Percentiles rank a stretch among this genome's conserved stretches.
These are phyloP conservation scores for Smutsia gigantea DNA, from an alignment of 2,797 vertebrate species.

Conservation along the genomic window DNA sequence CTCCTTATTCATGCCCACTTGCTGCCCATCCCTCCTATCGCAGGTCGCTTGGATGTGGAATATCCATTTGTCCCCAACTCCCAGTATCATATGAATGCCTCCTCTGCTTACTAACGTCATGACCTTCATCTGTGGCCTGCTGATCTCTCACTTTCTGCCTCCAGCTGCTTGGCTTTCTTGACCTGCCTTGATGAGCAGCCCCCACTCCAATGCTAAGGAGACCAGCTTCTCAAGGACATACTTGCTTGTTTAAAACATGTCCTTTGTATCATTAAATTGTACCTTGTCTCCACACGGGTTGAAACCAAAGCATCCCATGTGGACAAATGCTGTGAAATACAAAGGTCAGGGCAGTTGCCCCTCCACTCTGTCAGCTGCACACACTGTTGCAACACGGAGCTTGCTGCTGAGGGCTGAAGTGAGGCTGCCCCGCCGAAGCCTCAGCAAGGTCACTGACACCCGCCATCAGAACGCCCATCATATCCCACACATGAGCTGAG, in stretches of 20 bases:
- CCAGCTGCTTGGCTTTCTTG: neutral
- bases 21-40: neutral
- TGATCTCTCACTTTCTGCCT: neutral
- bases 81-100: neutral
- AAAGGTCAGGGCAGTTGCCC: neutral
- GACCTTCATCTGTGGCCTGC: neutral
- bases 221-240: neutral
- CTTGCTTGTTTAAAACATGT: slow-evolving; percentile 37
- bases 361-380: neutral
- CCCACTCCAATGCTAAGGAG: neutral
- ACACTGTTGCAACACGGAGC: neutral
- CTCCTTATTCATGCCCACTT: neutral
- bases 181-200: neutral
- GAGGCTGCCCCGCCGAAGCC: neutral
- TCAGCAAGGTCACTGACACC: slow-evolving; percentile 50
- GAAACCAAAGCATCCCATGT: neutral
- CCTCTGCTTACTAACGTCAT: slow-evolving; percentile 6
- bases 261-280: neutral
- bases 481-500: neutral
- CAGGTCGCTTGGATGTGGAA: slow-evolving; percentile 9
- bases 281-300: neutral
- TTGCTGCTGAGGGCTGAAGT: neutral
- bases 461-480: slow-evolving; percentile 2
- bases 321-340: neutral
- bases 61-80: neutral